These are phyloP conservation scores for Trematocara unimaculatum DNA, from an alignment of 2,113 vertebrate species.

Conservation along the genomic window DNA sequence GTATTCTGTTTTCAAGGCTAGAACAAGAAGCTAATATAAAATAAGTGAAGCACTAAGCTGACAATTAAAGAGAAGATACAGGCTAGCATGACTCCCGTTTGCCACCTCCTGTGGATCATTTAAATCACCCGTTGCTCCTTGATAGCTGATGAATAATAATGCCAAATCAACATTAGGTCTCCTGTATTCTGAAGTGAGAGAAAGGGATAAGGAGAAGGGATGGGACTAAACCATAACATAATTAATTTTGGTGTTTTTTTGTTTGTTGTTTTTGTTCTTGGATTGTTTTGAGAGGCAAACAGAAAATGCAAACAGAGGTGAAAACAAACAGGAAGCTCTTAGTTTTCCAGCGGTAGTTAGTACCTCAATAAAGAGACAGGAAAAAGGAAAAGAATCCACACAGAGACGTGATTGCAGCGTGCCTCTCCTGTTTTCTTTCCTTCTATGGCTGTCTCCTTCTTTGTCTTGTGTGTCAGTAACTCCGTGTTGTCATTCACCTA, in stretches of 20 bases:
- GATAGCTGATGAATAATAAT: slow-evolving; percentile 62
- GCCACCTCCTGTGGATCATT: slow-evolving; percentile 52
- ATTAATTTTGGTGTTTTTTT: not conserved
- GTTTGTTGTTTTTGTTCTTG: not conserved
- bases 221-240: not conserved
- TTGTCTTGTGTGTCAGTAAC: slow-evolving; percentile 39
- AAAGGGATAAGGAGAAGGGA: not conserved
- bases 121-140: slow-evolving; percentile 41
- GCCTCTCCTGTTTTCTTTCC: not conserved
- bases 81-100: not conserved
- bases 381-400: not conserved
- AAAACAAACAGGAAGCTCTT: not conserved
- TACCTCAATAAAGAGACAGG: not conserved
- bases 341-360: not conserved
- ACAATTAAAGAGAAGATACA: not conserved
- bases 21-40: not conserved
- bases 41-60: not conserved
- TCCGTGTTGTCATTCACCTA: slow-evolving; percentile 59
- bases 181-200: slow-evolving; percentile 20
- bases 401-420: not conserved
- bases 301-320: not conserved
- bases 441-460: not conserved
- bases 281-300: not conserved
- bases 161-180: slow-evolving; percentile 39
- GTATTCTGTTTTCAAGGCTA: not conserved